Evolutionary conservation across 2,797 vertebrate species (phyloP).

Genomic region (Phylloscopus collybita): DNA sequence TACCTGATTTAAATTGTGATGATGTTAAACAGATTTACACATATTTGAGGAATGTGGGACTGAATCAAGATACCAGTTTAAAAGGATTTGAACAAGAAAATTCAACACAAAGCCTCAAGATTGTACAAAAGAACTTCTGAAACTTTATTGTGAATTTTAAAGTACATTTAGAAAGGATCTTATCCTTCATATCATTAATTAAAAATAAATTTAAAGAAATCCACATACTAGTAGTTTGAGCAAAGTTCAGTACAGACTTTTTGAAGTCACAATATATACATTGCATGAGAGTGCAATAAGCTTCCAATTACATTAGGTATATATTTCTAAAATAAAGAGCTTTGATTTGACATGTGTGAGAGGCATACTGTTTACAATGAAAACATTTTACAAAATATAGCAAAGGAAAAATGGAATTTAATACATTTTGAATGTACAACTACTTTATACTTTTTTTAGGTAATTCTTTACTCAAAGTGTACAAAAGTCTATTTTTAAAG

Average conservation of each 20-base stretch:
- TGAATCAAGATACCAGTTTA: slow-evolving; percentile 15
- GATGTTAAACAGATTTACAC: slow-evolving; percentile 22
- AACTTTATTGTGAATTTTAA: slow-evolving; percentile 86
- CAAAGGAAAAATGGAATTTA: slow-evolving; percentile 73
- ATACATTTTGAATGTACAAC: slow-evolving; percentile 81
- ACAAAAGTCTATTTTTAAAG: slow-evolving; percentile 75
- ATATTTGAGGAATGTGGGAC: background rate
- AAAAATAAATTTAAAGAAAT: slow-evolving; percentile 82
- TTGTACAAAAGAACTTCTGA: slow-evolving; percentile 84
- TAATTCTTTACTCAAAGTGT: slow-evolving; percentile 74
- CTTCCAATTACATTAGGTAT: slow-evolving; percentile 80
- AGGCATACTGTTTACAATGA: slow-evolving; percentile 77
- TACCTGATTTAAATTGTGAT: background rate
- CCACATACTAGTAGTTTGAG: slow-evolving; percentile 78
- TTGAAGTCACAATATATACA: slow-evolving; percentile 84
- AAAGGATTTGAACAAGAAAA: slow-evolving; percentile 71
- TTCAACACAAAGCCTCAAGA: slow-evolving; percentile 83
- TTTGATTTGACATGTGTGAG: slow-evolving; percentile 77
- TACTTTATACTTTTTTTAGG: slow-evolving; percentile 72
- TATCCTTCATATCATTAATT: slow-evolving; percentile 79
- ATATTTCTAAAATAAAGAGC: slow-evolving; percentile 78
- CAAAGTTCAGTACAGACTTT: slow-evolving; percentile 82
- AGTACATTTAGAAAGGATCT: slow-evolving; percentile 82
- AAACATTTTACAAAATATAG: slow-evolving; percentile 79
- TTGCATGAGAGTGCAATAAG: slow-evolving; percentile 82